A percentile compares a stretch with the other conserved stretches of the same genome.
These are phyloP conservation scores for Nineta flava DNA, from an alignment of 2,888 invertebrate species.

Conservation along the genomic window DNA sequence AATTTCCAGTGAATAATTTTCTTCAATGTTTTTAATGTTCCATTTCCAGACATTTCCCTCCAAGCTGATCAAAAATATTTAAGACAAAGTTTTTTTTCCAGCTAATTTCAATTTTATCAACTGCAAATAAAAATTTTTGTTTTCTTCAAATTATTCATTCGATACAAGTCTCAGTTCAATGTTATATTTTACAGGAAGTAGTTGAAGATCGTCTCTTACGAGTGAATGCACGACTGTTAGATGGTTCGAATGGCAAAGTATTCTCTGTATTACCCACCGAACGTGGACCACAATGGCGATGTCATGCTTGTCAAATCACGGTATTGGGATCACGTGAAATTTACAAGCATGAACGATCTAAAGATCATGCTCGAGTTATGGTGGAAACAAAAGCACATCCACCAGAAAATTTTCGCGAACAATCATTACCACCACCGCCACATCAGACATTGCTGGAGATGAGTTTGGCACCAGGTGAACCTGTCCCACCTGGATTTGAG, in stretches of 20 bases:
- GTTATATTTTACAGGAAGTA: constrained; percentile 2
- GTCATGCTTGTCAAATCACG: constrained; percentile 27
- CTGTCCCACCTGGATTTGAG: constrained; percentile 54
- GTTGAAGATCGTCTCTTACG: constrained; percentile 4
- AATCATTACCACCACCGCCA: constrained; percentile 9
- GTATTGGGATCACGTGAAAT: constrained; percentile 25
- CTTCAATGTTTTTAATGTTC: too few relatives aligned
- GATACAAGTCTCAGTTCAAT: not conserved
- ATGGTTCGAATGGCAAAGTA: constrained; percentile 18
- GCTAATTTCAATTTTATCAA: too few relatives aligned
- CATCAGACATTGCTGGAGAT: constrained; percentile 16
- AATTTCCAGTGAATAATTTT: too few relatives aligned
- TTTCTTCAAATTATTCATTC: not conserved
- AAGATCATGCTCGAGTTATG: constrained; percentile 27
- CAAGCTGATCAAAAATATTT: too few relatives aligned
- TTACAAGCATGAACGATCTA: constrained; percentile 24
- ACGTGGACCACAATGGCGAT: constrained; percentile 15
- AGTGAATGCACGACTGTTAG: constrained; percentile 15
- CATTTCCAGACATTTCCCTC: too few relatives aligned
- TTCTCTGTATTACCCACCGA: constrained; percentile 14
- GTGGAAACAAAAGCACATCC: constrained; percentile 26
- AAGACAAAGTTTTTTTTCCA: too few relatives aligned
- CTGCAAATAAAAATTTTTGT: not conserved
- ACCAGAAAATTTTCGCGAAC: constrained; percentile 17
- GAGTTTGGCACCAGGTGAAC: constrained; percentile 43